These are phyloP conservation scores for Mesocricetus auratus DNA, from an alignment of 2,113 vertebrate species.

Conservation along the genomic window DNA sequence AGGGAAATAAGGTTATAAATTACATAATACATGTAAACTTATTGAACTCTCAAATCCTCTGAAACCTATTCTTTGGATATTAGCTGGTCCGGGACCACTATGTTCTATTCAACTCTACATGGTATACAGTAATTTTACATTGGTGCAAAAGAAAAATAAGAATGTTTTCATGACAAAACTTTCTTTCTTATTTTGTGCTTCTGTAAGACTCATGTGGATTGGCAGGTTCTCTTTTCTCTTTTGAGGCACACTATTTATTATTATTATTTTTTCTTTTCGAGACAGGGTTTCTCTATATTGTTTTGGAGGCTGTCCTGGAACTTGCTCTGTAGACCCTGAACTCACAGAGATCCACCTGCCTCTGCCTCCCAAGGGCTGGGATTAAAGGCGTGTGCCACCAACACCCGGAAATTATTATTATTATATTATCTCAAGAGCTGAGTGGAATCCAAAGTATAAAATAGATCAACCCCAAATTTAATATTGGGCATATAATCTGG, in stretches of 20 bases:
- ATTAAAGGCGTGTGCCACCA: too few relatives aligned
- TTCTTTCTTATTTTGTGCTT: constrained; percentile 41
- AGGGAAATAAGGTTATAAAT: constrained; percentile 79
- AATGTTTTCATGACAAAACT: constrained; percentile 64
- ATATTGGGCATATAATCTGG: constrained; percentile 50
- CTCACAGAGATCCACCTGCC: too few relatives aligned
- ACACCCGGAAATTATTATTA: neutral
- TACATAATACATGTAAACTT: constrained; percentile 60
- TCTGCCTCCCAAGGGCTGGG: too few relatives aligned
- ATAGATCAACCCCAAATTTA: constrained; percentile 65
- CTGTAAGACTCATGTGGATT: neutral
- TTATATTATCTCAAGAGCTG: neutral
- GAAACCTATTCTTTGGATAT: constrained; percentile 58
- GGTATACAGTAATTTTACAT: constrained; percentile 48
- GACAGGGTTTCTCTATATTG: too few relatives aligned
- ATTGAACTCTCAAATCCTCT: neutral
- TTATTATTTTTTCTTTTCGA: constrained; percentile 58
- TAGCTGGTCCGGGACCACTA: constrained; percentile 7
- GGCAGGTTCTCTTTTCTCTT: constrained; percentile 63
- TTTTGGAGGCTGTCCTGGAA: too few relatives aligned
- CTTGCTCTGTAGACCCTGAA: too few relatives aligned
- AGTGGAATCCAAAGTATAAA: constrained; percentile 64
- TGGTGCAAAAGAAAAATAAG: constrained; percentile 52
- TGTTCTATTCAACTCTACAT: constrained; percentile 46
- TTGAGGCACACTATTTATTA: constrained; percentile 39